Conservation (phyloP, 2,888 invertebrate genomes). For the Malthinus flaveolus region DNA sequence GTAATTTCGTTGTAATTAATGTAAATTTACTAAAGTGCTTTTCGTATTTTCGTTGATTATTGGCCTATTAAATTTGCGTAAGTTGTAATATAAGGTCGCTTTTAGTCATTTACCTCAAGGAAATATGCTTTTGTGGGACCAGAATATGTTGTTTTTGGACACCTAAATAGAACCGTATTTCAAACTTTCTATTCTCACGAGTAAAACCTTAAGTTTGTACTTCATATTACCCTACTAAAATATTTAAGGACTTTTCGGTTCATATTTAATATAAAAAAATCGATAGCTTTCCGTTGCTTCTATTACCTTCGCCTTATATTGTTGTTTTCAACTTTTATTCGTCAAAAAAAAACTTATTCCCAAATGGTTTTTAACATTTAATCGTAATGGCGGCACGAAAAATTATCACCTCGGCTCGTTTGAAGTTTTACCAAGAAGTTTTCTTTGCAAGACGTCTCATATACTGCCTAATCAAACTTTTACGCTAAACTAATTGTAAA, state of each 20-base stretch:
- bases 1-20: not conserved
- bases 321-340: no score
- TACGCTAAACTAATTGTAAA: no score
- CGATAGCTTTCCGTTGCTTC: no score
- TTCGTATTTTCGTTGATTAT: conserved; percentile 9
- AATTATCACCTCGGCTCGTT: no score
- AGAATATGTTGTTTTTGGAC: conserved; percentile 10
- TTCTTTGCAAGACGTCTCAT: no score
- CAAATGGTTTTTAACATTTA: no score
- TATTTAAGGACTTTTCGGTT: not conserved
- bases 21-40: not conserved
- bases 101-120: conserved; percentile 2
- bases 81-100: conserved; percentile 3
- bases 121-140: conserved; percentile 5
- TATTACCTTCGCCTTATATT: no score
- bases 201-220: conserved; percentile 8
- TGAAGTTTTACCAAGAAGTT: no score
- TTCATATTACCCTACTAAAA: conserved; percentile 8
- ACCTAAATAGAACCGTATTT: conserved; percentile 12
- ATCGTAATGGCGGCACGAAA: no score
- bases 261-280: no score
- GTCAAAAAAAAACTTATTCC: no score
- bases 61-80: conserved; percentile 12
- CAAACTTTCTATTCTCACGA: conserved; percentile 11
- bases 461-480: no score